phyloP scores from a whole-genome alignment of 1,140 invertebrate species.

The Bicyclus anynana region DNA sequence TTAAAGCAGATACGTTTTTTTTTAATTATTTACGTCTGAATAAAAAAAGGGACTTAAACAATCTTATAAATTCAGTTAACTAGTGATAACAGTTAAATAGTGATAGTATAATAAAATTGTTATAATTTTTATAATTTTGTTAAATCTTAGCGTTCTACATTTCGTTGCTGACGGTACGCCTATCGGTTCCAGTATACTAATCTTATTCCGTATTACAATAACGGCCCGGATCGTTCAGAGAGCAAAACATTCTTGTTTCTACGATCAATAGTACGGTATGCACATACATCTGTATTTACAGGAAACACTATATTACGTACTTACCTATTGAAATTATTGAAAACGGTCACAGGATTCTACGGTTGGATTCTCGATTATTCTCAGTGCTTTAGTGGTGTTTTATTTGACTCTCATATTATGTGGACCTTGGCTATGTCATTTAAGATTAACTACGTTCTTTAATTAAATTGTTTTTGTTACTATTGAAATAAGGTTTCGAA shows the following conservation, averaged over 20 bases:
- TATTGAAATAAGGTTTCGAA: too few relatives aligned
- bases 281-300: slow-evolving; percentile 17
- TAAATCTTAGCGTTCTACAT: slow-evolving; percentile 36
- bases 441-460: too few relatives aligned
- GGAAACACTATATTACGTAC: neutral
- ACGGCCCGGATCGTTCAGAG: slow-evolving; percentile 57
- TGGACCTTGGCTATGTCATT: too few relatives aligned
- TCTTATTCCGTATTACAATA: slow-evolving; percentile 70
- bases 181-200: slow-evolving; percentile 61
- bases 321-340: neutral
- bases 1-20: too few relatives aligned
- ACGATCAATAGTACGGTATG: slow-evolving; percentile 29
- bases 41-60: too few relatives aligned
- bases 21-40: too few relatives aligned
- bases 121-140: neutral
- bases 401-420: neutral
- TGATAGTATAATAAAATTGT: too few relatives aligned
- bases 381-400: neutral
- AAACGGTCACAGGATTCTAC: neutral
- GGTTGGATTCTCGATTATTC: neutral
- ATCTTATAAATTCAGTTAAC: too few relatives aligned
- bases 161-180: slow-evolving; percentile 45
- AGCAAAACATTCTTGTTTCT: slow-evolving; percentile 53
- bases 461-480: too few relatives aligned
- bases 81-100: too few relatives aligned